Percentiles rank a stretch among this genome's conserved stretches.
Conservation (phyloP, 2,888 invertebrate species). For the Heliconius ismenius region DNA sequence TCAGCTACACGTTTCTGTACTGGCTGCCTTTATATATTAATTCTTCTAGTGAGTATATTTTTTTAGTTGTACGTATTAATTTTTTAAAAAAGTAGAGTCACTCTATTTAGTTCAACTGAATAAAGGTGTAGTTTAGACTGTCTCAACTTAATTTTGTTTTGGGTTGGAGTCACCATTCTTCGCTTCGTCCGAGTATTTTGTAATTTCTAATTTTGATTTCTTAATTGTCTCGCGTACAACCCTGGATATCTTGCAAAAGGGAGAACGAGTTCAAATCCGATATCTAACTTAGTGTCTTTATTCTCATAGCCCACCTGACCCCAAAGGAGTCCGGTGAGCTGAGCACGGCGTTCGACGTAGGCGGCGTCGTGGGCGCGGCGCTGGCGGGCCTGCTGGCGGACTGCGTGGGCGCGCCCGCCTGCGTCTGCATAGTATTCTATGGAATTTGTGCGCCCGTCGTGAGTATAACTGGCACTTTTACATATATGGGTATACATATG, state of each 20-base stretch:
- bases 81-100: too few relatives aligned
- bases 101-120: too few relatives aligned
- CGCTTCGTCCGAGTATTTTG: too few relatives aligned
- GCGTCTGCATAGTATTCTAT: conserved; percentile 93
- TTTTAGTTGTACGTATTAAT: background rate
- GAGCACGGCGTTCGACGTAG: conserved; percentile 92
- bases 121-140: too few relatives aligned
- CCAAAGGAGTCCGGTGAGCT: conserved; percentile 88
- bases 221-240: too few relatives aligned
- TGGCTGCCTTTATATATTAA: conserved; percentile 97
- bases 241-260: too few relatives aligned
- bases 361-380: conserved; percentile 95
- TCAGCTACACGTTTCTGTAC: conserved; percentile 97
- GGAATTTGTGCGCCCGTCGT: conserved; percentile 91
- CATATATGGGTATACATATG: background rate
- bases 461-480: conserved; percentile 49
- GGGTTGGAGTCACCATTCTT: too few relatives aligned
- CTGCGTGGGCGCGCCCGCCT: conserved; percentile 90
- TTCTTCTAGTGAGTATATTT: conserved; percentile 86
- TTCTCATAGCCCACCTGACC: conserved; percentile 79
- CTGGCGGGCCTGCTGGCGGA: conserved; percentile 93
- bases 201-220: too few relatives aligned
- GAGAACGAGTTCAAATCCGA: too few relatives aligned
- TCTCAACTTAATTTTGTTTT: too few relatives aligned
- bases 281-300: background rate